Evolutionary conservation across 1,140 invertebrate species (phyloP).

Genomic region (Hyles euphorbiae): DNA sequence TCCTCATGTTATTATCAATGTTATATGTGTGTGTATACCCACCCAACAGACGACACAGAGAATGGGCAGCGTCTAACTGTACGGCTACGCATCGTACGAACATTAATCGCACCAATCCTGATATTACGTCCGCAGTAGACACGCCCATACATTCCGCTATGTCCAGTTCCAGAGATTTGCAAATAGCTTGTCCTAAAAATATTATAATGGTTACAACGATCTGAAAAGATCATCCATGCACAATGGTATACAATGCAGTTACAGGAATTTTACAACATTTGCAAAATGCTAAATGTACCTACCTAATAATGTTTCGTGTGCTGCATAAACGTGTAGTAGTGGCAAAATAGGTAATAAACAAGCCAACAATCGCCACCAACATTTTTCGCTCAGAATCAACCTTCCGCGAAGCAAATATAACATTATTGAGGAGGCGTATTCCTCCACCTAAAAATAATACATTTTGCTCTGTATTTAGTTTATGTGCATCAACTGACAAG

Average conservation of each 20-base stretch:
- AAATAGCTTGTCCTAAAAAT: conserved; percentile 72
- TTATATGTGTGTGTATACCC: conserved; percentile 8
- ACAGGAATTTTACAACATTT: no score
- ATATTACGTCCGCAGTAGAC: conserved; percentile 68
- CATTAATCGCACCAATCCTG: conserved; percentile 51
- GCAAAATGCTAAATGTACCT: not conserved
- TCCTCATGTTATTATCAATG: not conserved
- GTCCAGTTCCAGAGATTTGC: conserved; percentile 79
- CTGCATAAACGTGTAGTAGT: conserved; percentile 59
- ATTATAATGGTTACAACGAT: not conserved
- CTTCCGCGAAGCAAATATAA: conserved; percentile 78
- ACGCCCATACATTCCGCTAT: conserved; percentile 75
- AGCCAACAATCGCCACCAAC: conserved; percentile 77
- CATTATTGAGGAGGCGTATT: conserved; percentile 77
- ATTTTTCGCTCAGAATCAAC: conserved; percentile 75
- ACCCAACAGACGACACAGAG: conserved; percentile 52
- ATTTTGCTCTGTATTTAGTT: no score
- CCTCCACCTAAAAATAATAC: conserved; percentile 63
- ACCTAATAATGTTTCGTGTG: conserved; percentile 64
- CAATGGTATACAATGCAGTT: no score
- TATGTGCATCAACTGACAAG: no score
- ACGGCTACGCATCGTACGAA: conserved; percentile 59
- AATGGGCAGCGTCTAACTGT: conserved; percentile 58
- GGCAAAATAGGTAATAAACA: conserved; percentile 76
- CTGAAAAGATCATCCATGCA: no score